Evolutionary conservation across 2,113 vertebrate species (phyloP).

Genomic region (Arothron firmamentum): DNA sequence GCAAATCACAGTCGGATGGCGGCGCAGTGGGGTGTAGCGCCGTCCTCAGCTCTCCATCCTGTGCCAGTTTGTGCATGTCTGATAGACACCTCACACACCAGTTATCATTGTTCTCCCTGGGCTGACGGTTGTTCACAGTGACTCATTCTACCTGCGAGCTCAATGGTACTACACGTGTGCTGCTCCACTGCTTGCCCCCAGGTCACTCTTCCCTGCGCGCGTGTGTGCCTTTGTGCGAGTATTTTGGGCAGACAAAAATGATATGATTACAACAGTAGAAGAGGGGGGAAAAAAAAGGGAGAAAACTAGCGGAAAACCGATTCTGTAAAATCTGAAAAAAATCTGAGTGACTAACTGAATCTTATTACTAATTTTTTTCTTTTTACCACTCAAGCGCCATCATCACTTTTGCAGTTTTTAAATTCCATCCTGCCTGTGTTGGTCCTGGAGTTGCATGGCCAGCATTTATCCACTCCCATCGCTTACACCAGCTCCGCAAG

Average conservation of each 20-base stretch:
- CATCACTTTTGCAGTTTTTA: slow-evolving; percentile 17
- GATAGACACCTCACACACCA: slow-evolving; percentile 67
- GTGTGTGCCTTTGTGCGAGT: slow-evolving; percentile 29
- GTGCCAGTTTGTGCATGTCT: slow-evolving; percentile 44
- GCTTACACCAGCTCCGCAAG: slow-evolving; percentile 54
- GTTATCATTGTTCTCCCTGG: slow-evolving; percentile 66
- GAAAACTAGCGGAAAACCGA: not conserved
- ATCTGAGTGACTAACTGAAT: too few relatives aligned
- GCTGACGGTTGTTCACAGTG: slow-evolving; percentile 64
- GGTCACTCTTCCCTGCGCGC: slow-evolving; percentile 61
- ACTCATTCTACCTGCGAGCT: slow-evolving; percentile 64
- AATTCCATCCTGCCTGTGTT: slow-evolving; percentile 34
- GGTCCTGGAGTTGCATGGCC: slow-evolving; percentile 36
- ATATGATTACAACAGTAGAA: slow-evolving; percentile 17
- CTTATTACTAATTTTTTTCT: slow-evolving; percentile 29
- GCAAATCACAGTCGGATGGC: slow-evolving; percentile 39
- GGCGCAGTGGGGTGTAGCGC: slow-evolving; percentile 39
- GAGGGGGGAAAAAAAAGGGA: not conserved
- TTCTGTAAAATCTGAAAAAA: not conserved
- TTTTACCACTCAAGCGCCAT: not conserved
- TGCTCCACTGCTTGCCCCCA: slow-evolving; percentile 60
- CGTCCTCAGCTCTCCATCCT: slow-evolving; percentile 19
- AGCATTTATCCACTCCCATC: slow-evolving; percentile 46
- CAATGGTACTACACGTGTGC: slow-evolving; percentile 66
- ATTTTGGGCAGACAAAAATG: slow-evolving; percentile 24